Evolutionary conservation across 92 coral and sea anemone genomes (phyloP).

Genomic region (Epizoanthus ramosus): DNA sequence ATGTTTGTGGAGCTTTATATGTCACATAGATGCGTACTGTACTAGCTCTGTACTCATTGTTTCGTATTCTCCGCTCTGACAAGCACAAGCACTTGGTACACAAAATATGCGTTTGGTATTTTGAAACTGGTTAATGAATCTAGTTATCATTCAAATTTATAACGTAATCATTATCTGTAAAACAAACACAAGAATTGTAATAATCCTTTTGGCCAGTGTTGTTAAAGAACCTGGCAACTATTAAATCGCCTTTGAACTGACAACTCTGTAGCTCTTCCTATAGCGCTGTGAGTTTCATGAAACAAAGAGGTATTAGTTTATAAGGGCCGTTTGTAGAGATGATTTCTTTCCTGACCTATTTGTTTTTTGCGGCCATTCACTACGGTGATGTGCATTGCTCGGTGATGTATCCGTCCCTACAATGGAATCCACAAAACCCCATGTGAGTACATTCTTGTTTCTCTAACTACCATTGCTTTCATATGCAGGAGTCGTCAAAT

Average conservation of each 20-base stretch:
- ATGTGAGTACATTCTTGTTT: constrained; percentile 50
- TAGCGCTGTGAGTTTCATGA: neutral
- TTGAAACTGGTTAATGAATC: neutral
- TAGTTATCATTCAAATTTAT: neutral
- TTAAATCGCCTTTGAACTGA: neutral
- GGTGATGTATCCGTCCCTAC: constrained; percentile 51
- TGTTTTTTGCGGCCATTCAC: neutral
- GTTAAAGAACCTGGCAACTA: too few relatives aligned
- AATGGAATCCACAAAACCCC: constrained; percentile 59
- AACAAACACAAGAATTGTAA: neutral
- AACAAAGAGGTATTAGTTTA: neutral
- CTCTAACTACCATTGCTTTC: neutral
- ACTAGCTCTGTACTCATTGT: too few relatives aligned
- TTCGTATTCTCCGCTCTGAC: neutral
- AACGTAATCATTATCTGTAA: neutral
- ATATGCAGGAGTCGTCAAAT: neutral
- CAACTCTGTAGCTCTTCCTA: neutral
- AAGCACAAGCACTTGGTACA: neutral
- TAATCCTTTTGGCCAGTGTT: neutral
- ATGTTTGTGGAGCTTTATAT: too few relatives aligned
- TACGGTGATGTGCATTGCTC: constrained; percentile 5
- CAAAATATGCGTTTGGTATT: neutral
- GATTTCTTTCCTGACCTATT: neutral
- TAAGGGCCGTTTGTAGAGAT: neutral
- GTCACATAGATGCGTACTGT: too few relatives aligned